Evolutionary conservation across 2,888 invertebrate species (phyloP).

Genomic region (Euphydryas editha): DNA sequence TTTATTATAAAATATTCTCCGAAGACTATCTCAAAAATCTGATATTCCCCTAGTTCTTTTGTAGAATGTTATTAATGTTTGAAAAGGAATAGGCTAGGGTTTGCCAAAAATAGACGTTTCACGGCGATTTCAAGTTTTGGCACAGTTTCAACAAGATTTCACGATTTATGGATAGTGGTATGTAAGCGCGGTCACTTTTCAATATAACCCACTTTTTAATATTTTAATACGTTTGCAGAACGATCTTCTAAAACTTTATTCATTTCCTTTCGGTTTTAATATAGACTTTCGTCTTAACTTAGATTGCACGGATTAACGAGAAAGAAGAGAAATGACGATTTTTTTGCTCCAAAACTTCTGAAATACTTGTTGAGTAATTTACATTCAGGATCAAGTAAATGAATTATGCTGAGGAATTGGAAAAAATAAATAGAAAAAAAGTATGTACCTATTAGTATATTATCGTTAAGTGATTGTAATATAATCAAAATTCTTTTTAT

Average conservation of each 20-base stretch:
- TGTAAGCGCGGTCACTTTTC: slow-evolving; percentile 33
- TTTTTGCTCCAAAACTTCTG: slow-evolving; percentile 17
- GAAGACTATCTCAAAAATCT: slow-evolving; percentile 23
- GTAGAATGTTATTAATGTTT: slow-evolving; percentile 31
- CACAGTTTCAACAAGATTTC: slow-evolving; percentile 34
- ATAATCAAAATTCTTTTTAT: too few species aligned
- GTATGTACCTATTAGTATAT: background rate
- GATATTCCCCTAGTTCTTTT: slow-evolving; percentile 27
- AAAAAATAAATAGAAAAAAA: background rate
- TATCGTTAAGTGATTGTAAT: background rate
- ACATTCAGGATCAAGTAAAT: background rate
- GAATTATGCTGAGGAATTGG: background rate
- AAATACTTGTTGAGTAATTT: background rate
- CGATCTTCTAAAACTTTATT: slow-evolving; percentile 25
- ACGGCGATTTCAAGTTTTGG: slow-evolving; percentile 37
- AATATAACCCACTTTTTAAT: slow-evolving; percentile 27
- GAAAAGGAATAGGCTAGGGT: slow-evolving; percentile 28
- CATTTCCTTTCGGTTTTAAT: slow-evolving; percentile 30
- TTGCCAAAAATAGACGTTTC: slow-evolving; percentile 33
- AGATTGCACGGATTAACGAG: slow-evolving; percentile 17
- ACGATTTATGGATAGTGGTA: slow-evolving; percentile 35
- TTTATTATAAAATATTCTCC: slow-evolving; percentile 21
- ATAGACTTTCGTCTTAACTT: slow-evolving; percentile 22
- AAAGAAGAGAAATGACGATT: slow-evolving; percentile 18
- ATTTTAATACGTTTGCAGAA: slow-evolving; percentile 14